Evolutionary conservation across 1,140 invertebrate genomes (phyloP).

Genomic region (Pseudobourletiella spinata): DNA sequence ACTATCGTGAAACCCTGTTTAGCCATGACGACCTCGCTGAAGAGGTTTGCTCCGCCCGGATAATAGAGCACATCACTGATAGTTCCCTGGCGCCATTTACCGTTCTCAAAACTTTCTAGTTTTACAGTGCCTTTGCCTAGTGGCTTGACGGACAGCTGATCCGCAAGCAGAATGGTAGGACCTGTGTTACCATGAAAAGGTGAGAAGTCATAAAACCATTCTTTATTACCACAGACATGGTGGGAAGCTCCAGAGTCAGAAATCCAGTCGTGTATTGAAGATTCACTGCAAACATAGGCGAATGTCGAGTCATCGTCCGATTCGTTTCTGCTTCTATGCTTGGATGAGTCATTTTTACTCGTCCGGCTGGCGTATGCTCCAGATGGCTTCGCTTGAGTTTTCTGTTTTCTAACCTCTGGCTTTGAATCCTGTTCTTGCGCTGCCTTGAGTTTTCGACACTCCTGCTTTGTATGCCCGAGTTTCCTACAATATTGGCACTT

Average conservation of each 20-base stretch:
- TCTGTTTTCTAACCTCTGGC: not conserved
- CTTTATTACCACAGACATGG: not conserved
- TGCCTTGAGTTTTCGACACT: not conserved
- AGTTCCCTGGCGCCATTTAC: not conserved
- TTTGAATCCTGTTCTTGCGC: not conserved
- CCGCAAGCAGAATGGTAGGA: not conserved
- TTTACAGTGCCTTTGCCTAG: not conserved
- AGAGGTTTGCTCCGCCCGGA: not conserved
- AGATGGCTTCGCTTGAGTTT: not conserved
- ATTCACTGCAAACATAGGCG: not conserved
- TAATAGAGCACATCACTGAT: slow-evolving; percentile 1
- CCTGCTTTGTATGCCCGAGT: not conserved
- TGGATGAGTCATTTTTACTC: not conserved
- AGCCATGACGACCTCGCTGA: slow-evolving; percentile 1
- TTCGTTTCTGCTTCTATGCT: not conserved
- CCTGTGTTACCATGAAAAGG: not conserved
- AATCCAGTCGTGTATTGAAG: not conserved
- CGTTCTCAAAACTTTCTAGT: not conserved
- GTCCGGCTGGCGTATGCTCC: not conserved
- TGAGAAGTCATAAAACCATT: not conserved
- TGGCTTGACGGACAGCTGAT: not conserved
- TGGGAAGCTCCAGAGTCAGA: slow-evolving; percentile 11
- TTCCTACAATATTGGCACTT: slow-evolving; percentile 6
- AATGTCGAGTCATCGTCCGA: not conserved
- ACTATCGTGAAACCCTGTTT: not conserved